A percentile compares a stretch with the other conserved stretches of the same genome.
phyloP scores from a whole-genome alignment of 2,888 invertebrate genomes.

The Automeris io region DNA sequence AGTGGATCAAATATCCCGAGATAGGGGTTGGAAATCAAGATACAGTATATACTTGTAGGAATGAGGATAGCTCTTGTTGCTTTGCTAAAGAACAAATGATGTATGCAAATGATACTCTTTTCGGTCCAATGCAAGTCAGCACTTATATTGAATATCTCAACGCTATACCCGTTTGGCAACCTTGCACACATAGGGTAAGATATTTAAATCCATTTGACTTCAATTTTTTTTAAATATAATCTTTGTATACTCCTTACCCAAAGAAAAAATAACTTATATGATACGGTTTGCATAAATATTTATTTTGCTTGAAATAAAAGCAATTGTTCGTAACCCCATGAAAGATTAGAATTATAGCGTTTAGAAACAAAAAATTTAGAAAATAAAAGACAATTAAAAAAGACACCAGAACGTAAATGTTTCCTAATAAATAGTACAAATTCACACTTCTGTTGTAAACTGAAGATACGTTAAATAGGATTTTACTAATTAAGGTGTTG shows the following conservation, averaged over 20 bases:
- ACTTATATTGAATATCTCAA: constrained; percentile 10
- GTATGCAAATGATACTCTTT: constrained; percentile 5
- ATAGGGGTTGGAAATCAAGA: background rate
- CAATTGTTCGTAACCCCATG: background rate
- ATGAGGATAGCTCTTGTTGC: background rate
- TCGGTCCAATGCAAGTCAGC: constrained; percentile 9
- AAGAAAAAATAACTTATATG: too few relatives aligned
- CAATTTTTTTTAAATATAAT: background rate
- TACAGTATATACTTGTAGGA: background rate
- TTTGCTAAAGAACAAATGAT: constrained; percentile 8
- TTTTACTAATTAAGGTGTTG: too few relatives aligned
- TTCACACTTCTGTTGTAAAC: too few relatives aligned
- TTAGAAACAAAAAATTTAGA: too few relatives aligned
- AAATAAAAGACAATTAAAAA: too few relatives aligned
- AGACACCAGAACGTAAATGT: background rate
- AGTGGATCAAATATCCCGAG: constrained; percentile 1
- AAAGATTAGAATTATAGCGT: background rate
- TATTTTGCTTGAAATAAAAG: background rate
- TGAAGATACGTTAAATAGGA: too few relatives aligned
- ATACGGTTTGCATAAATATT: background rate
- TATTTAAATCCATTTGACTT: background rate
- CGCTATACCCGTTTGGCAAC: constrained; percentile 5
- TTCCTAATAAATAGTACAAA: background rate
- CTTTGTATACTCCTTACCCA: background rate
- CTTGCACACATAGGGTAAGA: constrained; percentile 1